Conservation (phyloP, 2,113 vertebrate genomes). For the Ceyx margarethae region DNA sequence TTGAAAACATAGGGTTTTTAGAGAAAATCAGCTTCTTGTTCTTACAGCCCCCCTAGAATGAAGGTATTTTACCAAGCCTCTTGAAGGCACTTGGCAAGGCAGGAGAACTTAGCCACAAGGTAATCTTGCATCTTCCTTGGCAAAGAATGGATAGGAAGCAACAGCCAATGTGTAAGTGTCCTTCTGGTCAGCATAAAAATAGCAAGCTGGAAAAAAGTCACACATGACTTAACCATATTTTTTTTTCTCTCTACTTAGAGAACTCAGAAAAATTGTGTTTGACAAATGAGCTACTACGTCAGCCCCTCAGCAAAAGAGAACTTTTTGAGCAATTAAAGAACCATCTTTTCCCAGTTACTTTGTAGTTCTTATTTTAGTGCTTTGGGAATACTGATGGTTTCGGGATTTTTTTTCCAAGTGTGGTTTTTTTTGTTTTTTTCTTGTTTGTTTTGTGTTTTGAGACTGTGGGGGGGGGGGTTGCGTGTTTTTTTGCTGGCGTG, state of each 20-base stretch:
- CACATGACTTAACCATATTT: background rate
- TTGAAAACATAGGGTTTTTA: background rate
- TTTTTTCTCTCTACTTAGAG: constrained; percentile 1
- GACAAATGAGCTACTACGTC: background rate
- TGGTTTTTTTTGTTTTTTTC: no score
- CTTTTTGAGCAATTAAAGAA: background rate
- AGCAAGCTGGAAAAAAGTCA: background rate
- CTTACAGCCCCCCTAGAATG: background rate
- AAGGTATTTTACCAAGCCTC: background rate
- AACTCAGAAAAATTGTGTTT: background rate
- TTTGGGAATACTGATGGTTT: background rate
- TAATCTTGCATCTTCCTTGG: background rate
- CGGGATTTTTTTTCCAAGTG: background rate
- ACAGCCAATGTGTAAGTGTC: background rate
- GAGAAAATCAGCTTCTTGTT: constrained; percentile 23
- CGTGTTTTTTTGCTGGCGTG: no score
- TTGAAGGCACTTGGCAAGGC: background rate
- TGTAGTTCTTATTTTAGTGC: background rate
- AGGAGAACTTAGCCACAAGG: constrained; percentile 6
- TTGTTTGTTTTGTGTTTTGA: no score
- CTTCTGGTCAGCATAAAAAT: background rate
- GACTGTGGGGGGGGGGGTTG: no score
- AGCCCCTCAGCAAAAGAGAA: background rate
- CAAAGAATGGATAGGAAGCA: background rate
- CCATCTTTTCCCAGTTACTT: background rate